Percentiles rank a stretch among this genome's conserved stretches.
Evolutionary conservation across 1,140 invertebrate species (phyloP).

Genomic region (Acromyrmex charruanus): DNA sequence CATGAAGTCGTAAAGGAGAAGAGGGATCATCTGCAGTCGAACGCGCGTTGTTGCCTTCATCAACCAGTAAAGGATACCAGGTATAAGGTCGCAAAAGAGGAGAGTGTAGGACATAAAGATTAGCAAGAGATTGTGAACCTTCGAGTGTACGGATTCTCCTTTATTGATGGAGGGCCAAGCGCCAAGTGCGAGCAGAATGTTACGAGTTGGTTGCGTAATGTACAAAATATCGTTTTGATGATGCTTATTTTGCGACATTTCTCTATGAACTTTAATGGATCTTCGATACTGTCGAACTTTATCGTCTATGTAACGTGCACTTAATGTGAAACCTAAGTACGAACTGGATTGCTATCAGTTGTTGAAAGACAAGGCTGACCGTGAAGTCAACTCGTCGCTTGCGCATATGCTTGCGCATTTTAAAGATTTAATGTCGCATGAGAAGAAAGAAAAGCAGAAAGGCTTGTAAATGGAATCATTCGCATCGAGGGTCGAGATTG

Average conservation of each 20-base stretch:
- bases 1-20: conserved; percentile 6
- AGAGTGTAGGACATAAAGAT: conserved; percentile 14
- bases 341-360: conserved; percentile 1
- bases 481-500: not conserved
- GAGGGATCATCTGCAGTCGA: not conserved
- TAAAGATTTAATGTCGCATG: conserved; percentile 39
- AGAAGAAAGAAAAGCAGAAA: not conserved
- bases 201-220: not conserved
- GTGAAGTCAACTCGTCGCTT: not conserved
- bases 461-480: not conserved
- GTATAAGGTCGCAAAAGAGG: conserved; percentile 10
- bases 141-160: not conserved
- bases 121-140: not conserved
- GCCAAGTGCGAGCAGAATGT: conserved; percentile 2
- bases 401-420: conserved; percentile 20
- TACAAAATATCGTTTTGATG: conserved; percentile 15
- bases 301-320: not conserved
- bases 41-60: not conserved
- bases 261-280: not conserved
- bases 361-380: not conserved
- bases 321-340: not conserved
- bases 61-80: conserved; percentile 16
- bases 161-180: conserved; percentile 3
- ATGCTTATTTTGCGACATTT: conserved; percentile 23
- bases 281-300: not conserved